These are phyloP conservation scores for Nasonia oneida DNA, from an alignment of 2,888 invertebrate species.

Conservation along the genomic window DNA sequence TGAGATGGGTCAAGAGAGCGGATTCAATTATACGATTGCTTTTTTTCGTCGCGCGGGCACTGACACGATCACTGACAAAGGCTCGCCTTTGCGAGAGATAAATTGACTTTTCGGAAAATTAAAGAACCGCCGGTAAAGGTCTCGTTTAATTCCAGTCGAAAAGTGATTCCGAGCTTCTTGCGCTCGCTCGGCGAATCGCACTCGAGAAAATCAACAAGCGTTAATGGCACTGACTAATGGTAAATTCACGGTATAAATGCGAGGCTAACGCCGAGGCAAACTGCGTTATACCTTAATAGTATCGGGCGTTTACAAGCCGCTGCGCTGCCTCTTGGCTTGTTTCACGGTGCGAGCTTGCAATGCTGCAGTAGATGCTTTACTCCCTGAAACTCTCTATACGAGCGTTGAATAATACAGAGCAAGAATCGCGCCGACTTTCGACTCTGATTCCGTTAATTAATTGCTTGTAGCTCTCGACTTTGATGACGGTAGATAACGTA, in stretches of 20 bases:
- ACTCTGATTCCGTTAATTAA: background rate
- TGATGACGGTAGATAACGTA: no score
- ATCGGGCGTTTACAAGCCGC: slow-evolving; percentile 11
- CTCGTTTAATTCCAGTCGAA: background rate
- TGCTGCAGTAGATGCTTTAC: background rate
- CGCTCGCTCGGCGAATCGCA: background rate
- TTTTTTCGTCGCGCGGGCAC: background rate
- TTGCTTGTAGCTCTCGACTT: background rate
- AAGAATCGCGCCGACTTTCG: background rate
- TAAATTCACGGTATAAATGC: background rate
- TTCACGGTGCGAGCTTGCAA: background rate
- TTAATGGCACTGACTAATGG: background rate
- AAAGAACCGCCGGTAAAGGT: no score
- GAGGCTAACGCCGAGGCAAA: background rate
- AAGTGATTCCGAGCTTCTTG: background rate
- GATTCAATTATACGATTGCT: background rate
- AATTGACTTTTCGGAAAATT: no score
- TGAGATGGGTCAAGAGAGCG: no score
- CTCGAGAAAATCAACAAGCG: background rate
- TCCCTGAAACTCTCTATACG: background rate
- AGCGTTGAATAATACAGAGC: background rate
- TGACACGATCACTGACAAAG: background rate
- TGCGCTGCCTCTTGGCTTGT: background rate
- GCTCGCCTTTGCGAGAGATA: no score
- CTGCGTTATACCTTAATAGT: background rate